Base-by-base conservation (phyloP, 2,113 vertebrate genomes). In the Chaetops frenatus region DNA sequence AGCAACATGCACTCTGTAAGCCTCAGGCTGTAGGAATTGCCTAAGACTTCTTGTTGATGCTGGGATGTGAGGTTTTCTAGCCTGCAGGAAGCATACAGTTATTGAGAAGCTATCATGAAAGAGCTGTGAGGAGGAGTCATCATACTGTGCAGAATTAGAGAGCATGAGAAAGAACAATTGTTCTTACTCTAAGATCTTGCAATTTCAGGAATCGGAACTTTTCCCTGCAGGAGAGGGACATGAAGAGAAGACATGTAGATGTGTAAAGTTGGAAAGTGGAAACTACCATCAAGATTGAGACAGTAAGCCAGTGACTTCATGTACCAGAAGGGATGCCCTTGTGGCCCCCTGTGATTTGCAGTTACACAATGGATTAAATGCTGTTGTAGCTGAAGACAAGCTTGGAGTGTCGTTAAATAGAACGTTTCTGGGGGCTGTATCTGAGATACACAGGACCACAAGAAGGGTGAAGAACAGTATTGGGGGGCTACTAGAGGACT, bases 211-310 rank as follows among this genome's bases (percentile, higher is more conserved):
- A 51, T 11, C 36, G 61, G 28, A 73, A 50, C 13, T 44, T 48
- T 14, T 33, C 4, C 3, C 1, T 45, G 17, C 28, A 80, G n/a
- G 9, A 69, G 15, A 50, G 6, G 22, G 4, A 0, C 15, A 40
- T 15, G 33, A 61, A 45, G 9, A 74, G n/a, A n/a, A n/a, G n/a
- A n/a, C n/a, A n/a, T n/a, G n/a, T 74, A 12, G 33, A 35, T 12
- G 17, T 45, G 14, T 24, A 33, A 69, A 51, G 4, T 0, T 35
- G 42, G n/a, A 40, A 73, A 69, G 36, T 6, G 2, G 48, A 85
- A 85, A 33, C 25, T 51, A 12, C 7, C 12, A 28, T 38, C 14
- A 66, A n/a, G 58, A 14, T 38, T 50, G 31, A 66, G 47, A 8
- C 28, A 69, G 33, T 18, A 74, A 74, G 36, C 9, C 36, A 45